phyloP scores from a whole-genome alignment of 2,888 invertebrate species.

The Pseudococcus longispinus region DNA sequence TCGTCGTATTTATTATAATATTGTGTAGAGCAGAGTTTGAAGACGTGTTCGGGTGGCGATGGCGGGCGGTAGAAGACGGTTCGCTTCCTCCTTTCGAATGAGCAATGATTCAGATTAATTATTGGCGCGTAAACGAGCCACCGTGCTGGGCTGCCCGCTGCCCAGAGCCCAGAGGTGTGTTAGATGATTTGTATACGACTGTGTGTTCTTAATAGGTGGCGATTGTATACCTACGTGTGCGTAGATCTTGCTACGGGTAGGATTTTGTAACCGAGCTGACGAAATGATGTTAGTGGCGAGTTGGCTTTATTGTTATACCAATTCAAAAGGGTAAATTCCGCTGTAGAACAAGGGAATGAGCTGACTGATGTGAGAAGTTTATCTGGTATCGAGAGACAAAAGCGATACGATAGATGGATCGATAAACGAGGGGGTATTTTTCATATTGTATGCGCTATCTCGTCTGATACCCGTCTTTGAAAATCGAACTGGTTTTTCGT shows the following conservation, averaged over 20 bases:
- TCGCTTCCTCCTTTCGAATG: slow-evolving; percentile 37
- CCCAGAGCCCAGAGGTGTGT: neutral
- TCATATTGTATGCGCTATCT: neutral
- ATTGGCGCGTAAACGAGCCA: slow-evolving; percentile 33
- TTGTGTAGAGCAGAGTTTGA: neutral
- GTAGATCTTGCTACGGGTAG: neutral
- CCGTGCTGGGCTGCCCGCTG: neutral
- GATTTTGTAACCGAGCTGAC: neutral
- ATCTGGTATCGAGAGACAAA: neutral
- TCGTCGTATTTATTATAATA: neutral
- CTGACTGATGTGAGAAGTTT: neutral
- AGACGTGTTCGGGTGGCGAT: neutral
- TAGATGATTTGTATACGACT: neutral
- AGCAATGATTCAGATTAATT: slow-evolving; percentile 11
- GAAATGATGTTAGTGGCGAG: neutral
- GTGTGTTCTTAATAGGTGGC: neutral
- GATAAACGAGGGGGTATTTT: neutral
- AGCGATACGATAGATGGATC: neutral
- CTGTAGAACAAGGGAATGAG: neutral
- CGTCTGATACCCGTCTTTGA: neutral
- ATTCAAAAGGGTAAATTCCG: neutral
- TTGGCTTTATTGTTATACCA: neutral
- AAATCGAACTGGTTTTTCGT: neutral
- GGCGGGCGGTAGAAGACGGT: neutral
- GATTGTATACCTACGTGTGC: neutral